Base-by-base conservation (phyloP, 2,888 invertebrate genomes). In the Scaptomyza parva region DNA sequence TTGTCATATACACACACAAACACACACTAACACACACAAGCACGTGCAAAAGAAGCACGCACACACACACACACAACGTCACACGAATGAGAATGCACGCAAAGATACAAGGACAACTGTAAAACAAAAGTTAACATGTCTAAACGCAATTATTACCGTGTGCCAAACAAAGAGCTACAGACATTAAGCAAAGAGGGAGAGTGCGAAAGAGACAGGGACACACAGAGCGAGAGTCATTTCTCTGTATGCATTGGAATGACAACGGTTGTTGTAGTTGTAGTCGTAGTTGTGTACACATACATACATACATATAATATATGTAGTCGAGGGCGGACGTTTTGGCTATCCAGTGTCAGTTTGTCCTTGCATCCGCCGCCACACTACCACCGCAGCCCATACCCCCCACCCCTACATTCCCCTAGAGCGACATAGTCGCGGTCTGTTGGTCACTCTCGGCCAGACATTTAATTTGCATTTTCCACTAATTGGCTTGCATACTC, bases 381-480 rank as follows among this genome's bases (percentile, higher is more conserved):
- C n/a, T n/a, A n/a, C n/a, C n/a, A n/a, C n/a, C n/a, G n/a, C n/a
- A n/a, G n/a, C n/a, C n/a, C n/a, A n/a, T n/a, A n/a, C 33, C n/a
- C 37, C 44, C 35, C 14, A 6, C 2, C 8, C 5, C 11, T 3
- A 2, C 28, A 2, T 11, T 28, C 14, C 3, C 1, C 35, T 33
- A 40, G 40, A 26, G 60, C 30, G 40, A 47, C 37, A 59, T 26
- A 39, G 41, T 43, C 47, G 59, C 51, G 54, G 54, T 58, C 62
- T 54, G 37, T 20, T 77, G 57, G 55, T 47, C 68, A 74, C 71
- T 71, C 71, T 71, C 77, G 63, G 65, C 70, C 70, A 84, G 84
- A 84, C 81, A 84, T 84, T 84, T 84, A 78, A 86, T 86, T 84
- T 86, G 77, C 86, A 86, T 86, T 86, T 84, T 84, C 79, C 84